Conservation (phyloP, 37 sponge, comb jelly and placozoan genomes). For the Tethya wilhelma region DNA sequence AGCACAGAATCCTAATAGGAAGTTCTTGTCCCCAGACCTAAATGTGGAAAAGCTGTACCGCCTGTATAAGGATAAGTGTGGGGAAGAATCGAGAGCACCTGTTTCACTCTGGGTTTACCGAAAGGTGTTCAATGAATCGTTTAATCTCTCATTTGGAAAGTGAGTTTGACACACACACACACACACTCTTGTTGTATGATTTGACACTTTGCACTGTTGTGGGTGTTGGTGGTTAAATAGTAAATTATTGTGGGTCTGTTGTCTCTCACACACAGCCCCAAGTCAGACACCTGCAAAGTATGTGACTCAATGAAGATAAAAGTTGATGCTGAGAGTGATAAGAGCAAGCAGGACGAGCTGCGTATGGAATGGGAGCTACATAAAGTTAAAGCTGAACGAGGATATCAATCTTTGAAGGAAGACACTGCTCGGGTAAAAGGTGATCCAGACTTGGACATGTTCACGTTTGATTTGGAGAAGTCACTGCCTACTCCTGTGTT, state of each 20-base stretch:
- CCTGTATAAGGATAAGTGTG: slow-evolving; percentile 26
- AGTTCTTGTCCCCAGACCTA: slow-evolving; percentile 19
- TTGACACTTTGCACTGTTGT: no score
- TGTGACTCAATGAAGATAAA: slow-evolving; percentile 17
- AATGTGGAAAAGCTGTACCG: no score
- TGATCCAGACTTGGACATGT: slow-evolving; percentile 1
- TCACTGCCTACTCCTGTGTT: slow-evolving; percentile 36
- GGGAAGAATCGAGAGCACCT: neutral
- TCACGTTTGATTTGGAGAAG: slow-evolving; percentile 25
- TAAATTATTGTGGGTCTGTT: no score
- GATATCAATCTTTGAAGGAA: slow-evolving; percentile 9
- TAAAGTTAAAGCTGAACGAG: slow-evolving; percentile 12
- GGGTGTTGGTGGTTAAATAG: no score
- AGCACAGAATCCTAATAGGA: slow-evolving; percentile 29
- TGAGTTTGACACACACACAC: no score
- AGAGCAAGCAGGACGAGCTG: neutral
- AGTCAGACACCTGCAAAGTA: slow-evolving; percentile 38
- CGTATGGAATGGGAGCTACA: slow-evolving; percentile 13
- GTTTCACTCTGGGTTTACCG: slow-evolving; percentile 35
- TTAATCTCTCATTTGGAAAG: slow-evolving; percentile 55
- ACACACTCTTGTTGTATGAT: no score
- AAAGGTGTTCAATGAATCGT: slow-evolving; percentile 45
- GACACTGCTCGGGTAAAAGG: slow-evolving; percentile 14
- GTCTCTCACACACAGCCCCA: no score
- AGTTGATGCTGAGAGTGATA: slow-evolving; percentile 23